Base-by-base conservation (phyloP, 2,113 vertebrate genomes). In the Ageneiosus marmoratus region DNA sequence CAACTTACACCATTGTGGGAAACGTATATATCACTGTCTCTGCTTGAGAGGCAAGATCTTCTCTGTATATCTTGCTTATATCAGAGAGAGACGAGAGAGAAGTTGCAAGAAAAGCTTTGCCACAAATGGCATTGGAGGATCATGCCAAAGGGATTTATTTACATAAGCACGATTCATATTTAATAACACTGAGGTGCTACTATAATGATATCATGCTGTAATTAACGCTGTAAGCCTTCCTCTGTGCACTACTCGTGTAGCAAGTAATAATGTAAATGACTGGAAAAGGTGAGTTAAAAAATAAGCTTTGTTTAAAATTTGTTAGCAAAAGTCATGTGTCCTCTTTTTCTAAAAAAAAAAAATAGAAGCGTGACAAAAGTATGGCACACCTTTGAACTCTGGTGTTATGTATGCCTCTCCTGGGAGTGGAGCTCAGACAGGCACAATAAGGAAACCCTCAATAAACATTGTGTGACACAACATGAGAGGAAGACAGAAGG, bases 371-470 rank as follows among this genome's bases (percentile, higher is more conserved):
- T 83, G 85, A 81, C 79, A 76, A 81, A 84, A 81, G 37, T 5
- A 5, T 73, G 79, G 75, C 79, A 81, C 74, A 85, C 77, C 87
- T 86, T 80, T 86, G 83, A 88, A 75, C 83, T 70, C 79, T 60
- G 51, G 69, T 63, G 84, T 84, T 82, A 86, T 84, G 73, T 79
- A 84, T 81, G 63, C 44, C 67, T 74, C 74, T 81, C 86, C 44
- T 55, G 86, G 80, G 86, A 82, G 48, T 27, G 32, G 53, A 41
- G 83, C 56, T 69, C 9, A 2, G 29, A 79, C 32, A 58, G 32
- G 65, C 27, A 55, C 72, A 51, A 65, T 27, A 51, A n/a, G 79
- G 29, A 55, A 41, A 50, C 27, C 58, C 83, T 76, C 62, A 1
- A 65, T 79, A 83, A 82, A 83, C 60, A 70, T 51, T 48, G 76